Conservation (phyloP, 1,140 invertebrate species). For the Magallana ariakensis region DNA sequence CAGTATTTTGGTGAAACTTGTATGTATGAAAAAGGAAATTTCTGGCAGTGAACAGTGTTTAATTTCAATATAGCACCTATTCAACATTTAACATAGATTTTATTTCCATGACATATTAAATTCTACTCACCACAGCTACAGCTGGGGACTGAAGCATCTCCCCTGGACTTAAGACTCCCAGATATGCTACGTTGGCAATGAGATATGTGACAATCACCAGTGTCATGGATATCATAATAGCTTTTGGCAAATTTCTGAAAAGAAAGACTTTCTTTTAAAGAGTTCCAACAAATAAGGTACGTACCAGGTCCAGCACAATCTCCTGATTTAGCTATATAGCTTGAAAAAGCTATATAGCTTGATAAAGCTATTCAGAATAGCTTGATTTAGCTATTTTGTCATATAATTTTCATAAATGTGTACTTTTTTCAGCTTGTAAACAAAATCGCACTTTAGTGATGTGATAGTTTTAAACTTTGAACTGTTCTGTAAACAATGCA, state of each 20-base stretch:
- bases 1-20: no score
- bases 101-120: conserved; percentile 12
- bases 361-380: no score
- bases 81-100: background rate
- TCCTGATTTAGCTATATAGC: no score
- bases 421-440: no score
- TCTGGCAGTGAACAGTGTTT: background rate
- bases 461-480: no score
- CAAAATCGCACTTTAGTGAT: no score
- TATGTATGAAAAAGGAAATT: conserved; percentile 83
- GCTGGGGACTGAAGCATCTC: conserved; percentile 87
- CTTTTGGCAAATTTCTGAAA: conserved; percentile 80
- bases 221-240: conserved; percentile 80
- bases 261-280: no score
- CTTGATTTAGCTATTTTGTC: no score
- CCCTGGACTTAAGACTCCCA: conserved; percentile 80
- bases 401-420: no score
- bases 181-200: conserved; percentile 81
- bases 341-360: no score
- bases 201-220: conserved; percentile 80
- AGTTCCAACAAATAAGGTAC: background rate
- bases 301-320: no score
- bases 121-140: conserved; percentile 90
- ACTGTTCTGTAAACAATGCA: no score
- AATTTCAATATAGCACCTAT: background rate